These are phyloP conservation scores for Atherinosoma microstoma DNA, from an alignment of 2,797 vertebrate species.

Conservation along the genomic window DNA sequence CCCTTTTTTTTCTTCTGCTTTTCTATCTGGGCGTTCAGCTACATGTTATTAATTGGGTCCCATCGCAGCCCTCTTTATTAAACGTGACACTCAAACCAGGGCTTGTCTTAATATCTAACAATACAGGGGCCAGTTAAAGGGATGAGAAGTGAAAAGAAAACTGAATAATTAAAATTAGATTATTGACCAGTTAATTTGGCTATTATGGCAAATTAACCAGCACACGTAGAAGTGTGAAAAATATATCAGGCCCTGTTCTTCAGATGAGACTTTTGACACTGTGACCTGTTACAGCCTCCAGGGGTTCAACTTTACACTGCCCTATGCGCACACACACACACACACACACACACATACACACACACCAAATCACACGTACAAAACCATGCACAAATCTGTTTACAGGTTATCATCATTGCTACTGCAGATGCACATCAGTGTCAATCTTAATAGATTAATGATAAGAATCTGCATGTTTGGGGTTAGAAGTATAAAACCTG, in stretches of 20 bases:
- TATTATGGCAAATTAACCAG: conserved; percentile 89
- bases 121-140: conserved; percentile 39
- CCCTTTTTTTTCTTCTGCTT: conserved; percentile 78
- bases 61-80: conserved; percentile 83
- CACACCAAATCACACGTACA: neutral
- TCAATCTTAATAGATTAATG: too few relatives aligned
- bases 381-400: neutral
- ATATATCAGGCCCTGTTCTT: conserved; percentile 37
- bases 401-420: neutral
- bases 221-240: conserved; percentile 79
- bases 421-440: too few relatives aligned
- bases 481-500: too few relatives aligned
- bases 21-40: conserved; percentile 82
- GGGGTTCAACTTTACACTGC: conserved; percentile 10
- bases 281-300: conserved; percentile 71
- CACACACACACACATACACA: neutral
- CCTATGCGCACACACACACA: neutral
- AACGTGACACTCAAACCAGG: conserved; percentile 85
- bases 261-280: conserved; percentile 73
- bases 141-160: conserved; percentile 46
- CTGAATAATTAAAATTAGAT: conserved; percentile 84
- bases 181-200: conserved; percentile 89
- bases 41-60: conserved; percentile 90
- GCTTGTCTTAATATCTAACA: conserved; percentile 79
- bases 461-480: too few relatives aligned